Evolutionary conservation across 2,888 invertebrate species (phyloP).

Genomic region (Agrochola lychnidis): DNA sequence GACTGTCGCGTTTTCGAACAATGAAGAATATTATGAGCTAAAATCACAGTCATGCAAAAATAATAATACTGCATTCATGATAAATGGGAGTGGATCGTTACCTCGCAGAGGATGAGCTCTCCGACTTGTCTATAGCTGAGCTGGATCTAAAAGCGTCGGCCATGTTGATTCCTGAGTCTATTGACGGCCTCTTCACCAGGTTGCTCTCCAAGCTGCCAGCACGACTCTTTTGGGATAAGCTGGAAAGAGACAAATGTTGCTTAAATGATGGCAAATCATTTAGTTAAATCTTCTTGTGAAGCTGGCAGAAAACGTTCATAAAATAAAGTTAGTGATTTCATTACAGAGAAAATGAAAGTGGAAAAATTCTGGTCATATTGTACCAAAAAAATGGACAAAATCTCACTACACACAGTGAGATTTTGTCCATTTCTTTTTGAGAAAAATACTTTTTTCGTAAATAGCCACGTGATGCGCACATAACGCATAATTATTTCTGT

Average conservation of each 20-base stretch:
- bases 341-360: not conserved
- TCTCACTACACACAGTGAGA: too few species aligned
- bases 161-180: constrained; percentile 95
- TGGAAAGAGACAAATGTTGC: constrained; percentile 68
- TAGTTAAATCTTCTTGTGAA: too few species aligned
- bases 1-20: constrained; percentile 27
- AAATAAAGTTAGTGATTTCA: not conserved
- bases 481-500: not conserved
- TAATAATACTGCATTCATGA: constrained; percentile 33
- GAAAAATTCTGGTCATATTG: not conserved
- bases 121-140: constrained; percentile 84
- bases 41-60: constrained; percentile 51
- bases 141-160: constrained; percentile 89
- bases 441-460: not conserved
- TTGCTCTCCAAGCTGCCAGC: constrained; percentile 86
- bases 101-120: constrained; percentile 87
- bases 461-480: not conserved
- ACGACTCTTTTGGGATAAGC: constrained; percentile 88
- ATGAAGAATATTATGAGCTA: constrained; percentile 36
- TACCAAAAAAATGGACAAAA: too few species aligned
- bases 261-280: not conserved
- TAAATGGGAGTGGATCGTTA: constrained; percentile 66
- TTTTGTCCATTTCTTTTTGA: not conserved
- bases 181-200: constrained; percentile 93
- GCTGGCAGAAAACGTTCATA: not conserved